These are phyloP conservation scores for Leguminivora glycinivorella DNA, from an alignment of 1,140 invertebrate genomes.

Conservation along the genomic window DNA sequence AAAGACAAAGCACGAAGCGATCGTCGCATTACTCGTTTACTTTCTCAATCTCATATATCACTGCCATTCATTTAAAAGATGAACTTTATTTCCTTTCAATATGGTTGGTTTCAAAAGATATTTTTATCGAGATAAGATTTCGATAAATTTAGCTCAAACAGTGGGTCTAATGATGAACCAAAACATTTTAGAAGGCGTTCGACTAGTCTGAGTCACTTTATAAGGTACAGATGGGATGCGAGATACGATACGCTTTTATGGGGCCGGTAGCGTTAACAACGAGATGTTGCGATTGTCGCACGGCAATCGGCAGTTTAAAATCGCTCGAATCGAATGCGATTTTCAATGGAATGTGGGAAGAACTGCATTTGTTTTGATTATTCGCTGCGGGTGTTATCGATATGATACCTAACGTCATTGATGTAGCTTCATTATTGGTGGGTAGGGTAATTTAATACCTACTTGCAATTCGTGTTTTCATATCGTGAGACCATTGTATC, in stretches of 20 bases:
- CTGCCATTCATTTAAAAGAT: not conserved
- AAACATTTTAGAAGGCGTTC: constrained; percentile 69
- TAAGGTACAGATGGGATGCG: constrained; percentile 55
- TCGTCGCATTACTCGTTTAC: constrained; percentile 49
- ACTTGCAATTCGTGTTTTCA: too few relatives aligned
- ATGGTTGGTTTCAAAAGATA: not conserved
- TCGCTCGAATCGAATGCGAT: not conserved
- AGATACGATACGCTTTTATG: constrained; percentile 65
- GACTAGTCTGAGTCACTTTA: constrained; percentile 50
- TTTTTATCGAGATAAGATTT: not conserved
- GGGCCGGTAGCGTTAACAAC: constrained; percentile 54
- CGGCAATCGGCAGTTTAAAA: not conserved
- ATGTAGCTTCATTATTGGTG: too few relatives aligned
- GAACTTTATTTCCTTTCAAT: not conserved
- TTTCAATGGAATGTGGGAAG: constrained; percentile 7
- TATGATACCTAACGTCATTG: too few relatives aligned
- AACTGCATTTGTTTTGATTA: not conserved
- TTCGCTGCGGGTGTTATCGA: not conserved
- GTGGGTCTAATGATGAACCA: constrained; percentile 72
- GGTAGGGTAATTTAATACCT: too few relatives aligned
- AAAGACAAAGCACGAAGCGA: constrained; percentile 70
- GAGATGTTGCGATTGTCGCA: constrained; percentile 20
- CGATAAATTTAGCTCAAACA: not conserved
- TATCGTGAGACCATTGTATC: too few relatives aligned
- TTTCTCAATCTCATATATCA: not conserved